Base-by-base conservation (phyloP, 2,888 invertebrate genomes). In the Drosophila neutralis region DNA sequence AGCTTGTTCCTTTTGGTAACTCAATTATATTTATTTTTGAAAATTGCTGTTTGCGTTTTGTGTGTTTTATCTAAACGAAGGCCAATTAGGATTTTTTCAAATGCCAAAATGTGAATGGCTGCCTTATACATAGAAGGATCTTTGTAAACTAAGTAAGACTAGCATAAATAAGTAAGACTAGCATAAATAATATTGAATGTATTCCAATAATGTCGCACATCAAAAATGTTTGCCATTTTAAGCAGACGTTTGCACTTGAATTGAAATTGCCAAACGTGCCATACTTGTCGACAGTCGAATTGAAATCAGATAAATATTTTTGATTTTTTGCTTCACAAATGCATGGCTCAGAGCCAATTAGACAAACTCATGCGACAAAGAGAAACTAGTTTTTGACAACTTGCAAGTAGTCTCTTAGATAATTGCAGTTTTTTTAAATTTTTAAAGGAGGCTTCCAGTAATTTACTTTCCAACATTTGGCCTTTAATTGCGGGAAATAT, bases 1-100 rank as follows among this genome's bases (percentile, higher is more conserved):
- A 51, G 38, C 49, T 59, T 48, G 35, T 49, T 67, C 45, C 33
- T 52, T 62, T 54, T 67, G 68, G 48, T 51, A 73, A 67, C 73
- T 82, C 85, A 84, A 82, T 82, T 87, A 71, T 74, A 82, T 87
- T 82, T 74, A 71, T 74, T 69, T 78, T 42, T 81, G 77, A 79
- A 74, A 80, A 80, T 78, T 67, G 52, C 33, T 61, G 15, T 24
- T 42, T 38, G 59, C n/a, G 15, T 15, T 45, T 18, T 42, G 15
- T 54, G 36, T 33, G 57, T 51, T 38, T n/a, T 38, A 21, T 15
- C 18, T n/a, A 48, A n/a, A n/a, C 35, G 57, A 62, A 75, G 54
- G 51, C 48, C 58, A 72, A 62, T 73, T 57, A 49, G 13, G 58
- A 40, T 40, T 61, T 48, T 45, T 31, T 24, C n/a, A 74, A 68